Conservation (phyloP, 2,113 vertebrate genomes). For the Lamprotornis superbus region DNA sequence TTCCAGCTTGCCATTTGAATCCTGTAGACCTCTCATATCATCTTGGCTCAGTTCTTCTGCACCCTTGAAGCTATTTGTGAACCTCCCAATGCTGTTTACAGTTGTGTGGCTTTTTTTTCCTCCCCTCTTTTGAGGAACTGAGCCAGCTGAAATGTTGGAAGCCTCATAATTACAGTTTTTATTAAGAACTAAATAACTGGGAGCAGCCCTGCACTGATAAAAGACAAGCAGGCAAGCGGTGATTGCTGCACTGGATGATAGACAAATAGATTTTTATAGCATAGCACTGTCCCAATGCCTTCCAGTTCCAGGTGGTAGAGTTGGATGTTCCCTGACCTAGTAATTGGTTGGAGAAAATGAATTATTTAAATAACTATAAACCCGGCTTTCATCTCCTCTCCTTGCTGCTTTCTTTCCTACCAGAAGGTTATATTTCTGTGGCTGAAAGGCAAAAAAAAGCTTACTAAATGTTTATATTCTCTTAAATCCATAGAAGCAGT, state of each 20-base stretch:
- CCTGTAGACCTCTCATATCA: neutral
- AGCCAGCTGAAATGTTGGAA: neutral
- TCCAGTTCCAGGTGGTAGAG: neutral
- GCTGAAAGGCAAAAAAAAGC: neutral
- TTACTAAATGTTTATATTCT: neutral
- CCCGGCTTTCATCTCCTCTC: neutral
- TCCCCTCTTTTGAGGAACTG: neutral
- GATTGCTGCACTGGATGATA: neutral
- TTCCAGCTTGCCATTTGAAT: neutral
- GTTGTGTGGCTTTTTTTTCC: neutral
- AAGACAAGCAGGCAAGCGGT: neutral
- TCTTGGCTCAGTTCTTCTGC: neutral
- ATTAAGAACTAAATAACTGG: neutral
- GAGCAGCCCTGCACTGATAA: neutral
- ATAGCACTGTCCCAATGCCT: neutral
- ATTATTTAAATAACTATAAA: constrained; percentile 6
- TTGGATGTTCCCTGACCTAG: neutral
- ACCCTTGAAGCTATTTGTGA: neutral
- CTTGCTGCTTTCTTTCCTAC: neutral
- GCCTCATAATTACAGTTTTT: neutral
- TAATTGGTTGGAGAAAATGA: neutral
- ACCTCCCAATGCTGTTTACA: neutral
- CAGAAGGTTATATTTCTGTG: neutral
- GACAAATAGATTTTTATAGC: neutral
- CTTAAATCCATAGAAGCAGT: neutral